A percentile compares a stretch with the other conserved stretches of the same genome.
phyloP scores from a whole-genome alignment of 2,113 vertebrate species.

The Pterocles gutturalis region DNA sequence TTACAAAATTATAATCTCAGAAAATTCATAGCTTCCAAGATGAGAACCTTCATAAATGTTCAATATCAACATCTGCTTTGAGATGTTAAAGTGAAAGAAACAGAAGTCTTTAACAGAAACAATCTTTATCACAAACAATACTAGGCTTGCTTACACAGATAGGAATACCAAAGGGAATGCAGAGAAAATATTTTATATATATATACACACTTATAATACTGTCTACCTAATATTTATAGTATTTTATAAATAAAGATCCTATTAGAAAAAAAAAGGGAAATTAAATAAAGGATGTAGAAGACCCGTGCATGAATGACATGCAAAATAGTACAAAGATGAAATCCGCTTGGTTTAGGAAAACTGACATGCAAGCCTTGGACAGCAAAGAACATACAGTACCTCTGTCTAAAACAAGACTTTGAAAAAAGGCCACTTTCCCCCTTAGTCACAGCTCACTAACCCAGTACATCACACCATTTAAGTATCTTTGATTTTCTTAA shows the following conservation, averaged over 20 bases:
- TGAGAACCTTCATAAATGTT: neutral
- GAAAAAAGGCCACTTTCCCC: neutral
- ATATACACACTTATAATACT: neutral
- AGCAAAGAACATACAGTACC: neutral
- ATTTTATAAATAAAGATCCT: neutral
- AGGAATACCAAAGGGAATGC: neutral
- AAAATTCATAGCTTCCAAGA: neutral
- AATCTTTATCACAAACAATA: neutral
- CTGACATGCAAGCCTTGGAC: neutral
- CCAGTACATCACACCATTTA: neutral
- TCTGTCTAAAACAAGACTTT: neutral
- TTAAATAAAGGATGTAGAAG: neutral
- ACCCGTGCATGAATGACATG: neutral
- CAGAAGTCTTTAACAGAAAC: neutral
- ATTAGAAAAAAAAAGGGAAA: neutral
- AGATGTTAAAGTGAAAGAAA: neutral
- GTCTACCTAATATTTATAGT: neutral
- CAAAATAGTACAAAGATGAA: neutral
- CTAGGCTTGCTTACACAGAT: neutral
- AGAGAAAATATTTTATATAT: neutral
- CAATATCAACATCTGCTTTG: neutral
- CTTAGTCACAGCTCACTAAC: neutral
- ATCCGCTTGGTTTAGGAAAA: neutral
- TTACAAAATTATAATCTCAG: neutral
- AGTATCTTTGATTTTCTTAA: neutral